phyloP scores from a whole-genome alignment of 2,797 vertebrate genomes.

The Nannoperca australis region DNA sequence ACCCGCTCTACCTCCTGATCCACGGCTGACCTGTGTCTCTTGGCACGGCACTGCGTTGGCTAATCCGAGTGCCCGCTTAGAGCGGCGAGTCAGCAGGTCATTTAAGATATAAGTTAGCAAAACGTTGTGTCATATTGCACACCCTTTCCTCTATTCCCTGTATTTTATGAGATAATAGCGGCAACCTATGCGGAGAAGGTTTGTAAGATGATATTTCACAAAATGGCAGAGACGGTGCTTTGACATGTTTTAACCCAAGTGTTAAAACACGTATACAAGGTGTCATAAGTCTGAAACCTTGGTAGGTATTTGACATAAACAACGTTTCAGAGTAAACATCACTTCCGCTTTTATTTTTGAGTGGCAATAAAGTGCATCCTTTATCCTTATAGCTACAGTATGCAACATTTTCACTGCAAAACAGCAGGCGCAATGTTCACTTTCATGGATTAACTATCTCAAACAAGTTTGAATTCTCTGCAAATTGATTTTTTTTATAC shows the following conservation, averaged over 20 bases:
- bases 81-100: too few relatives aligned
- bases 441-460: not conserved
- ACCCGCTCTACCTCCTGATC: not conserved
- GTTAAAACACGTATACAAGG: not conserved
- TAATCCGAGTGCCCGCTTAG: too few relatives aligned
- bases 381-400: not conserved
- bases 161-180: too few relatives aligned
- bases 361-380: not conserved
- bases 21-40: not conserved
- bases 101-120: not conserved
- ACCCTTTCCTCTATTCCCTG: not conserved
- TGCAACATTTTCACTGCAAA: not conserved
- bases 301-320: not conserved
- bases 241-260: not conserved
- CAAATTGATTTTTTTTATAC: constrained; percentile 10
- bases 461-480: not conserved
- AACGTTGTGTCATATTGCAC: not conserved
- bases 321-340: not conserved
- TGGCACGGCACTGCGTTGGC: not conserved
- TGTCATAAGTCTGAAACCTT: not conserved
- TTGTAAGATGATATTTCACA: not conserved
- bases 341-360: not conserved
- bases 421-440: not conserved
- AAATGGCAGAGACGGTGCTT: not conserved
- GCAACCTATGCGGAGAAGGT: too few relatives aligned